Evolutionary conservation across 2,797 vertebrate genomes (phyloP), one percentile per base, ranked within the genome.

Genomic region (Pseudochromis fuscus): DNA sequence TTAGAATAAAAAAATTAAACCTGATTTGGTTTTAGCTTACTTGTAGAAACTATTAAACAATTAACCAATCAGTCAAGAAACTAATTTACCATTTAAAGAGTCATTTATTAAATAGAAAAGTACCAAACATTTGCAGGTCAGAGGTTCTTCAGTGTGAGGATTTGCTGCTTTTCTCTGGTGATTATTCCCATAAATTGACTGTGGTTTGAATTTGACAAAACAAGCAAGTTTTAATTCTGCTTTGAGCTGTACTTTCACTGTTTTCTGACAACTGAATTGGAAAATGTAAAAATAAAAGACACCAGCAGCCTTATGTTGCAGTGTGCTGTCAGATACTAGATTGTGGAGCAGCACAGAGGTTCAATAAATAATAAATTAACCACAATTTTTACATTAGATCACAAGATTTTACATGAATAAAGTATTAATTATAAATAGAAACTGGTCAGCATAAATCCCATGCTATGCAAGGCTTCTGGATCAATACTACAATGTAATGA

Each of bases 401-500:
- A 13, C 11, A 12, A 51, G 55, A 59, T 28, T 31, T 11, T 40
- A 25, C 28, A 67, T 23, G 16, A 5, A 31, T 27, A 3, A 50
- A 27, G 13, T 23, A 35, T 49, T 49, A 0, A 55, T 4, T 38
- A 3, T 15, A 24, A 25, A 71, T 58, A 25, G 1, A 58, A 66
- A 50, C 1, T 30, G 40, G 48, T 45, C 30, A 59, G 68, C 65
- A 77, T 67, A 51, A 45, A 73, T 57, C 44, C n/a, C 49, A 53
- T 10, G 4, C 15, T 60, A 60, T 56, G 58, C 30, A 59, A 4
- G 42, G 19, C 21, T 11, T 38, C 7, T 31, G 52, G 64, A 66
- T 77, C 52, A 50, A 44, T 75, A 55, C 65, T 55, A 10, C 5
- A 45, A 16, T 64, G 12, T 61, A 64, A 44, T 27, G 19, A 56